Base-by-base conservation (phyloP, 2,797 vertebrate genomes). In the Gadopsis bispinosus region DNA sequence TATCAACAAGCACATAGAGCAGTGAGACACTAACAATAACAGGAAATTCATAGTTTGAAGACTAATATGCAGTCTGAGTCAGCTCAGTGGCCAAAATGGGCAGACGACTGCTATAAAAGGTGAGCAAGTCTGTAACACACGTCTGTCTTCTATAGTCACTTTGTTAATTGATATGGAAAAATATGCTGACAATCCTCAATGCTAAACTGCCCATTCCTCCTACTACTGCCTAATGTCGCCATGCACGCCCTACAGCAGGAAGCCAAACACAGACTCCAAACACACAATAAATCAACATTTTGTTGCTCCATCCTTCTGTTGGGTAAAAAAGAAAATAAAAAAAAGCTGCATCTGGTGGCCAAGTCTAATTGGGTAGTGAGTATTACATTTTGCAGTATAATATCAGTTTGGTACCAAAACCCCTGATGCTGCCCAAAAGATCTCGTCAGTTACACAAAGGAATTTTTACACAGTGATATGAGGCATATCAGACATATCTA, bases 151-250 rank as follows among this genome's bases (percentile, higher is more conserved):
- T 60, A 78, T 39, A 82, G 58, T 48, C 19, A n/a, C 35, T 8
- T 53, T 41, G 55, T 77, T 83, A 70, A 70, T 43, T 73, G 68
- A 51, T 78, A 71, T 73, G 65, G 62, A 70, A 81, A 70, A 82
- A 69, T 26, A 58, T 51, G 29, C 37, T 68, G 50, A 73, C 37
- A 16, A 47, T 75, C 53, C 8, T 75, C 59, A 33, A 31, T 14
- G 67, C 61, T 47, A 62, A 73, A 68, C 56, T 58, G 54, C 43
- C 37, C 17, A 61, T 33, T 59, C 7, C 53, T 71, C 65, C 65
- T 1, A 59, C 53, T 67, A 73, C 62, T 79, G 75, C 41, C 33
- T 61, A 54, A 73, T 50, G 59, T 47, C 62, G 56, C 48, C 7
- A 47, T 26, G 58, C 50, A 65, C 33, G 41, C 48, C 31, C 50